phyloP scores from a whole-genome alignment of 2,888 invertebrate species.

The Morpho deidamia region DNA sequence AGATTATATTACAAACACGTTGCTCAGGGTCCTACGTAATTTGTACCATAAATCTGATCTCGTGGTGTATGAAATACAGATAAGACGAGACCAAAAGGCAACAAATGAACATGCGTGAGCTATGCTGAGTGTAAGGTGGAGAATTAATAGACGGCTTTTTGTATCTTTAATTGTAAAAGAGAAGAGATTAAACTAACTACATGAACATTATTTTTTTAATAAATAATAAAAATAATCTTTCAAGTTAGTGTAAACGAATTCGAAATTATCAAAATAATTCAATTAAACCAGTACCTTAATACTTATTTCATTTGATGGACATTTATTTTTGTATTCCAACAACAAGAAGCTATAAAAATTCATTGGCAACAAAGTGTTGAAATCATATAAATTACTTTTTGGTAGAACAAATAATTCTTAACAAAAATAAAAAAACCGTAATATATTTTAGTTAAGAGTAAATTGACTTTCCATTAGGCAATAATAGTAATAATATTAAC shows the following conservation, averaged over 20 bases:
- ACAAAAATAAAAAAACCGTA: too few species aligned
- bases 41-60: conserved; percentile 38
- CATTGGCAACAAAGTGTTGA: too few species aligned
- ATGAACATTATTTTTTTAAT: not conserved
- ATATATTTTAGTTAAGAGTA: too few species aligned
- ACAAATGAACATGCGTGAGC: conserved; percentile 71
- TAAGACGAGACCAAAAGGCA: conserved; percentile 51
- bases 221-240: not conserved
- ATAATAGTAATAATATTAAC: too few species aligned
- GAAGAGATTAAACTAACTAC: not conserved
- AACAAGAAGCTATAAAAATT: too few species aligned
- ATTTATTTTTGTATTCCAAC: too few species aligned
- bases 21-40: conserved; percentile 48
- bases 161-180: not conserved
- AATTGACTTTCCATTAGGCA: not conserved
- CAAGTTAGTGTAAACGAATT: too few species aligned
- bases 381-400: too few species aligned
- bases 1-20: conserved; percentile 24
- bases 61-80: conserved; percentile 50
- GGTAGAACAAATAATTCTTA: too few species aligned
- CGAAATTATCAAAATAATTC: too few species aligned
- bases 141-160: conserved; percentile 11
- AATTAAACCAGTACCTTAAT: too few species aligned
- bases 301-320: too few species aligned
- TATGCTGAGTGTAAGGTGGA: conserved; percentile 21